Evolutionary conservation across 2,888 invertebrate species (phyloP), one percentile per base, ranked within the genome.

Genomic region (Xylota sylvarum): DNA sequence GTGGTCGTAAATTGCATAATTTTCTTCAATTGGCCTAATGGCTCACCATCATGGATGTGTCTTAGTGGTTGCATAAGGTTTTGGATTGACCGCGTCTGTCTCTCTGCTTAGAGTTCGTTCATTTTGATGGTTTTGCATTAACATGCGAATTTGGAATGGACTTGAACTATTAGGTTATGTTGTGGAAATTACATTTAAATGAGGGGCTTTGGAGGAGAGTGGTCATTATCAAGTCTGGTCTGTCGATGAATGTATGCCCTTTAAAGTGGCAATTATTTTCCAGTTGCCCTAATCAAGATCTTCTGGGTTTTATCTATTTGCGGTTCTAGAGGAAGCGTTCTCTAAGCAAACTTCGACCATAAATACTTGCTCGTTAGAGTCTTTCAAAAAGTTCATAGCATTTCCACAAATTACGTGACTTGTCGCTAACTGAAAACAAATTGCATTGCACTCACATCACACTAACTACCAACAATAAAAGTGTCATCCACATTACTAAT

Each of bases 361-460:
- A 55, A 62, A 35, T 55, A 64, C 5, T 14, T 9, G 32, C 37
- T 69, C 17, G 27, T 27, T 23, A 35, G 48, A 70, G 43, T 32
- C 62, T 27, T 27, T 56, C 32, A 14, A 50, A 40, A 30, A n/a
- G 17, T 9, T 14, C 67, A 27, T 5, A 64, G 23, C 35, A n/a
- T 30, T 37, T 55, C 37, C 9, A 40, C 14, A 50, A 82, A 14
- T 72, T 52, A 56, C 77, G 62, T 64, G 60, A 81, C 52, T 37
- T 62, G 70, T 64, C 69, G 64, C 60, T 40, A 77, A 32, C 43
- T 40, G 46, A 62, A 32, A 62, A 76, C 69, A 70, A 82, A 82
- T 77, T 82, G 32, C 70, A 77, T n/a, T n/a, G n/a, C 78, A 72
- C 64, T 82, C 82, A 82, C 82, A 82, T 78, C 60, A 83, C 30